Base-by-base conservation (phyloP, 2,113 vertebrate genomes). In the Ardeotis arabs region DNA sequence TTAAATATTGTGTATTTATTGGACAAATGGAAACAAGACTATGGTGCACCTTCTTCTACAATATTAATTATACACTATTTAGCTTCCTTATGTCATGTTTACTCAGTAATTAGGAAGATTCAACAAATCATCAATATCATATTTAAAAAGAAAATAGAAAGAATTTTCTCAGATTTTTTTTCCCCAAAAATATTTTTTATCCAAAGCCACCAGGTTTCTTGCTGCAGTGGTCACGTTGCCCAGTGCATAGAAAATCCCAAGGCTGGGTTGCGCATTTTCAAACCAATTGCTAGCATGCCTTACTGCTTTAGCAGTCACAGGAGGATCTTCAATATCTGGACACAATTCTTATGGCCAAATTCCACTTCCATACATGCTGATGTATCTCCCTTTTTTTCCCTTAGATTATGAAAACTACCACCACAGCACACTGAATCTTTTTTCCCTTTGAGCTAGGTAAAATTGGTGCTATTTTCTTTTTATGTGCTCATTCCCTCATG, bases 51-150 rank as follows among this genome's bases (percentile, higher is more conserved):
- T 95, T 84, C 50, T 95, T 92, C 82, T 95, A 19, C 83, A 82
- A 39, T 95, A 92, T 95, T 96, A 98, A 97, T 98, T 97, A 89
- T 76, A 87, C 45, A 92, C 63, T 81, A 77, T 96, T 97, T 97
- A 95, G 68, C 62, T 98, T 96, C 69, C 69, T 97, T 96, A 87
- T 96, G 64, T 93, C 92, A 75, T 96, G 69, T 95, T 97, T 98
- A 97, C 88, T 93, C 95, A 95, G 82, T 93, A 97, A 96, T 97
- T 97, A 80, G 75, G 84, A 96, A 96, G 73, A 78, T 80, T 95
- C 60, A 93, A 94, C 70, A 96, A 96, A 96, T 97, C 76, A 95
- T 97, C 60, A 92, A 63, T 96, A 94, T 97, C 97, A 94, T 86
- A 94, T 95, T 96, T 94, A 74, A 93, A 97, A 96, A 89, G 63